Evolutionary conservation across 2,888 invertebrate genomes (phyloP), one percentile per base, ranked within the genome.

Genomic region (Pyralis farinalis): DNA sequence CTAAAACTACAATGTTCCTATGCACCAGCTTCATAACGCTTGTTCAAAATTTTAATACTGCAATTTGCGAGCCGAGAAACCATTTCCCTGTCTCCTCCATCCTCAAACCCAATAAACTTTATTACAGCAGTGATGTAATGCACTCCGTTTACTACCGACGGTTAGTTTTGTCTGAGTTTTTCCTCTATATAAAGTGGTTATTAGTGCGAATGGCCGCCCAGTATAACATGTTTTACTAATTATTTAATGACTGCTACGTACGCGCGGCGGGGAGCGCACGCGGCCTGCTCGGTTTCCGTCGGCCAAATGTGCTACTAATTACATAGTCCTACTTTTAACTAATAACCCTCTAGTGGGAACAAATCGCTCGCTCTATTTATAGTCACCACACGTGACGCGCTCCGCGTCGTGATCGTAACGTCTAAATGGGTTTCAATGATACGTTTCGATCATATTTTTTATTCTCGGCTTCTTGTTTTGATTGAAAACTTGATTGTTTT

Each of bases 301-400:
- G 51, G 51, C 61, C 65, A 66, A 79, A 80, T 71, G 72, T 71
- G 71, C 65, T 70, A 66, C 76, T 82, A 84, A 85, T 83, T 81
- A 77, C 74, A 61, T 51, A 66, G 63, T 53, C 71, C 77, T 63
- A 73, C 71, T 71, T 74, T 65, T 59, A 71, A 72, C 74, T 80
- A 77, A 77, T 77, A 76, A 66, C 71, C 61, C 53, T 58, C 60
- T 61, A 54, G 69, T 65, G 62, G 49, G 51, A 71, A 73, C 71
- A 73, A 76, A 79, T 78, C 68, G 70, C 55, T 59, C 49, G 57
- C 51, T 67, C 69, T 72, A 69, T 75, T 74, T 72, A 67, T 60
- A 63, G 61, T 65, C 61, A 53, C 59, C 48, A 57, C 53, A 49
- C 54, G 47, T 31, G 27, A 35, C 42, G 37, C 27, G 44, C 34